These are phyloP conservation scores for Mormyrus lacerda DNA, from an alignment of 2,113 vertebrate genomes.

Conservation along the genomic window DNA sequence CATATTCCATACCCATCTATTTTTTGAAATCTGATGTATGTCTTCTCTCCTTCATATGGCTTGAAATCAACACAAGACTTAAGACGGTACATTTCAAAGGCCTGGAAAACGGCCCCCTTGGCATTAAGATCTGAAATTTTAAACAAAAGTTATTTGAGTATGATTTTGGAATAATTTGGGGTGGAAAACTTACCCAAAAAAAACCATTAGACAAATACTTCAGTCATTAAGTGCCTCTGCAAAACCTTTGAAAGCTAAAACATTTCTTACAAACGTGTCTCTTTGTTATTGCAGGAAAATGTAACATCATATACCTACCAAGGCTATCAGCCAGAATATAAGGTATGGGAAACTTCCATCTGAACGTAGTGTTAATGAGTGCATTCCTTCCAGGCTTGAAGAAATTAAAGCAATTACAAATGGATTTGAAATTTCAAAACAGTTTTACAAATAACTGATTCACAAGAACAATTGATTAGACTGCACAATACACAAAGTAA, in stretches of 20 bases:
- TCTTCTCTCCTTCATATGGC: constrained; percentile 78
- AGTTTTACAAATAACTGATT: background rate
- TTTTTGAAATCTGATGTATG: constrained; percentile 74
- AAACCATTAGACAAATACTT: background rate
- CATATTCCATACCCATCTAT: constrained; percentile 64
- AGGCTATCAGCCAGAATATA: constrained; percentile 80
- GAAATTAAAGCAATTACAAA: constrained; percentile 22
- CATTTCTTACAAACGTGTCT: background rate
- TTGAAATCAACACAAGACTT: constrained; percentile 90
- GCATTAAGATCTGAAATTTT: constrained; percentile 53
- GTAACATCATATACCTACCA: constrained; percentile 54
- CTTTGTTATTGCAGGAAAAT: background rate
- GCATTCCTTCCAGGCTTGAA: constrained; percentile 60
- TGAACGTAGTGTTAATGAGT: constrained; percentile 53
- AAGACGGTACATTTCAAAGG: constrained; percentile 84
- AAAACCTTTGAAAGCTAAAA: background rate
- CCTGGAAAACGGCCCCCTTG: constrained; percentile 68
- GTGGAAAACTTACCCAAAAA: background rate
- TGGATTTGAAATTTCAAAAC: background rate
- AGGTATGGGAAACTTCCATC: constrained; percentile 80
- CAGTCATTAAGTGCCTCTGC: background rate
- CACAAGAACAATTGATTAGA: background rate
- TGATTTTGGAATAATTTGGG: background rate
- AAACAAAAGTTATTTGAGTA: background rate
- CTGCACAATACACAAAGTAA: background rate